Base-by-base conservation (phyloP, 2,888 invertebrate species). In the Antitype chi region DNA sequence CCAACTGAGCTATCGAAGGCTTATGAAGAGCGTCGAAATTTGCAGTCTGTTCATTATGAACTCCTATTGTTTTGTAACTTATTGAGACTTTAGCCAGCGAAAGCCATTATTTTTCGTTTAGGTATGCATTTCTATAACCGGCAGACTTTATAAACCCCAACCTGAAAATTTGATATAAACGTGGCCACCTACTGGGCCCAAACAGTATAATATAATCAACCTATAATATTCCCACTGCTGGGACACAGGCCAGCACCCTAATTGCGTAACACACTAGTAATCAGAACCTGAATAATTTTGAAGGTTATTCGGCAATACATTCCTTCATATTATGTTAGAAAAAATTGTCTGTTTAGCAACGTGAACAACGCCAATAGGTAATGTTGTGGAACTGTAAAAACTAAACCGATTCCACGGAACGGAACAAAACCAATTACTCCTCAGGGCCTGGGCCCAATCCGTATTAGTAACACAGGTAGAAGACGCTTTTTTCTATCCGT, bases 1-100 rank as follows among this genome's bases (percentile, higher is more conserved):
- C 95, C 96, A 95, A 95, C 95, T 96, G 95, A 95, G 95, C 95
- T 95, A 96, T 96, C 95, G 95, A 95, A 96, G 95, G 95, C 28
- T 53, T 74, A 20, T 0, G 0, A 0, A 11, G 0, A 0, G 0
- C 0, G 15, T 0, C 20, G 76, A 86, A 87, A 87, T 81, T 81
- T 0, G 0, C 8, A 20, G 17, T 28, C 15, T 9, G 2, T 64
- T 57, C 15, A n/a, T 25, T 17, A 2, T 62, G n/a, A 23, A 60
- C 32, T 4, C 4, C 17, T 11, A 11, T 1, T 25, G 15, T 25
- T 5, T 25, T 9, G 9, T 32, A 47, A n/a, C 11, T 28, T 17
- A 28, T 63, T 5, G 47, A 47, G 20, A 38, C 32, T 9, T n/a
- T 25, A 4, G 7, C 20, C 25, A 47, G 1, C 20, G 25, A 47